Evolutionary conservation across 2,888 invertebrate species (phyloP), one percentile per base, ranked within the genome.

Genomic region (Drosophila neutralis): DNA sequence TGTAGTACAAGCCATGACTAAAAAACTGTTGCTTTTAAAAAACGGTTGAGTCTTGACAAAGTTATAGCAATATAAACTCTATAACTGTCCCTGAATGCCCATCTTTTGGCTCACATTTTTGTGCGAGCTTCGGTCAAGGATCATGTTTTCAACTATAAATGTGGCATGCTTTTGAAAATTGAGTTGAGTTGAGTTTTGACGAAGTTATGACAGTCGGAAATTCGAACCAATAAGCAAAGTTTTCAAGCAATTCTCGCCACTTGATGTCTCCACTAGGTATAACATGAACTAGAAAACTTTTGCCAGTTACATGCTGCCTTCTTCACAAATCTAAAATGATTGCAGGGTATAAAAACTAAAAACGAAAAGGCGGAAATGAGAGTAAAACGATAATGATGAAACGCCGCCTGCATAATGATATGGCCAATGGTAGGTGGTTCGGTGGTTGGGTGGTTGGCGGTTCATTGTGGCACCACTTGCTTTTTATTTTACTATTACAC

Each of bases 371-470:
- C 83, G 89, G 88, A 85, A 87, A 80, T 89, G 70, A 70, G 66
- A 68, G 72, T 80, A 78, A 78, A 87, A 85, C 75, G 84, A 85
- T 85, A 89, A 85, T 83, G 81, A 75, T 68, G 68, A 73, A 71
- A 85, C 77, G 73, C 83, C 68, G 80, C 68, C 74, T 76, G 86
- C 85, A 85, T 85, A 89, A 85, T 86, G 75, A 80, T 82, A 63
- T 58, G 35, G 61, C 63, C 70, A 64, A 69, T 80, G 72, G 38
- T 40, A 4, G 38, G 40, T 18, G 48, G 49, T 15, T 21, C 53
- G 36, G 45, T 56, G 45, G 49, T 21, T 51, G 33, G 15, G 18
- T 21, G 24, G 35, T 13, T 15, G 24, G 24, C 45, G 45, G 21
- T 18, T 7, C 69, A 40, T 59, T 67, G 64, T 66, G 52, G 54